These are phyloP conservation scores for Lepilemur ruficaudatus DNA, from an alignment of 2,797 vertebrate species.

Conservation along the genomic window DNA sequence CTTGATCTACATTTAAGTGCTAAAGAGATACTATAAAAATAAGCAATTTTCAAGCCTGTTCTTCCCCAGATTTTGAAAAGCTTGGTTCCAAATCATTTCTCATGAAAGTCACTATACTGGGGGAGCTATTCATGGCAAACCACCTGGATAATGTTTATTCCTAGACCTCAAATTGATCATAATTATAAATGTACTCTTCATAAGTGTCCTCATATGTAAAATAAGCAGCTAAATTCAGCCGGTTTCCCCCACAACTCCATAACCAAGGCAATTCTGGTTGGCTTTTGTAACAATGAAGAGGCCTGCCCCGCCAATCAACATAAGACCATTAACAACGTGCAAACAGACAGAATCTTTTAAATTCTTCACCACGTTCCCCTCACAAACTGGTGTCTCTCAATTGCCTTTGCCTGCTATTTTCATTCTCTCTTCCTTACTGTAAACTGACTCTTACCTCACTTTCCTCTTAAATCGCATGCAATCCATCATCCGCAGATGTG, in stretches of 20 bases:
- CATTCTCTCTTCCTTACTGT: background rate
- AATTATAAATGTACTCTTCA: slow-evolving; percentile 37
- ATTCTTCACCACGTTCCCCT: background rate
- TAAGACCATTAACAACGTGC: background rate
- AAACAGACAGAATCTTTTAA: slow-evolving; percentile 60
- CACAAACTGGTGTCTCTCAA: background rate
- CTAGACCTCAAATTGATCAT: slow-evolving; percentile 54
- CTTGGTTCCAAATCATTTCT: background rate
- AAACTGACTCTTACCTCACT: background rate
- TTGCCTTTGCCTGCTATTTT: background rate
- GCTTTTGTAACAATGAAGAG: background rate
- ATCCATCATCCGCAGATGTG: slow-evolving; percentile 2
- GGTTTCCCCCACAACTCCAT: background rate
- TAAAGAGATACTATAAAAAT: slow-evolving; percentile 1
- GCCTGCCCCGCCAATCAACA: background rate
- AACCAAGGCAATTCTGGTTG: slow-evolving; percentile 9
- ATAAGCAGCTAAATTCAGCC: slow-evolving; percentile 28
- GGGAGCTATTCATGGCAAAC: slow-evolving; percentile 33
- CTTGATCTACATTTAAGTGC: background rate
- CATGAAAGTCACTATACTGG: background rate
- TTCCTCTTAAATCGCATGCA: background rate
- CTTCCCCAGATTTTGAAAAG: slow-evolving; percentile 10
- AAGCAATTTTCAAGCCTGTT: background rate
- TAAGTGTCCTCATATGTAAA: slow-evolving; percentile 37
- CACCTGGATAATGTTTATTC: slow-evolving; percentile 67